Percentiles rank a stretch among this genome's conserved stretches.
phyloP scores from a whole-genome alignment of 2,113 vertebrate species.

The Eulemur macaco region DNA sequence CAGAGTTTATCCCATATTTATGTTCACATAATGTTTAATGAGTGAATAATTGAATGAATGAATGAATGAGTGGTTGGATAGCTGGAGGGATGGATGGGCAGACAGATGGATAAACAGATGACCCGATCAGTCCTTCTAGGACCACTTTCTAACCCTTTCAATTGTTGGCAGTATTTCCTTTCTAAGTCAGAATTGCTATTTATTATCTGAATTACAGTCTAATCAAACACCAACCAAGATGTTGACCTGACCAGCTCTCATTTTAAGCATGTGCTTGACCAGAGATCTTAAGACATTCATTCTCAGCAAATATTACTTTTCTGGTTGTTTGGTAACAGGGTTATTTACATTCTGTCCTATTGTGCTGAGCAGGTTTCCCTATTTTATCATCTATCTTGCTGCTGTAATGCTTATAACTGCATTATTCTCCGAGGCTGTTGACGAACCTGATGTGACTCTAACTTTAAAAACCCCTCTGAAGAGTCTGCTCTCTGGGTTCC shows the following conservation, averaged over 20 bases:
- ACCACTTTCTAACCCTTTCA: conserved; percentile 34
- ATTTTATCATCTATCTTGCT: conserved; percentile 14
- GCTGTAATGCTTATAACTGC: conserved; percentile 16
- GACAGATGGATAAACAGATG: neutral
- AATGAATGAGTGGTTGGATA: neutral
- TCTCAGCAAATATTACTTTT: conserved; percentile 51
- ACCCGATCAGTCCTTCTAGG: neutral
- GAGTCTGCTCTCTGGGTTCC: neutral
- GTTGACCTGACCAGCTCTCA: conserved; percentile 63
- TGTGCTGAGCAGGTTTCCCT: conserved; percentile 19
- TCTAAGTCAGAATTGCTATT: conserved; percentile 68
- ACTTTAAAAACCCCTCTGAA: conserved; percentile 45
- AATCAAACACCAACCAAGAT: conserved; percentile 69
- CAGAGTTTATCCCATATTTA: neutral
- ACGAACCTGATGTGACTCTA: conserved; percentile 5
- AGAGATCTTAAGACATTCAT: conserved; percentile 53
- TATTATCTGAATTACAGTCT: conserved; percentile 67
- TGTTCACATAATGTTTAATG: neutral
- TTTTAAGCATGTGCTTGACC: conserved; percentile 69
- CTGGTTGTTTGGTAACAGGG: conserved; percentile 42
- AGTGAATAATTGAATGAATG: conserved; percentile 12
- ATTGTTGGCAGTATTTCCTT: conserved; percentile 43
- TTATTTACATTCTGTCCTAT: conserved; percentile 46
- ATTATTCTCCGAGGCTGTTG: conserved; percentile 40
- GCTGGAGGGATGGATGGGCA: neutral